phyloP scores from a whole-genome alignment of 2,113 vertebrate genomes.

The Aramus guarauna region DNA sequence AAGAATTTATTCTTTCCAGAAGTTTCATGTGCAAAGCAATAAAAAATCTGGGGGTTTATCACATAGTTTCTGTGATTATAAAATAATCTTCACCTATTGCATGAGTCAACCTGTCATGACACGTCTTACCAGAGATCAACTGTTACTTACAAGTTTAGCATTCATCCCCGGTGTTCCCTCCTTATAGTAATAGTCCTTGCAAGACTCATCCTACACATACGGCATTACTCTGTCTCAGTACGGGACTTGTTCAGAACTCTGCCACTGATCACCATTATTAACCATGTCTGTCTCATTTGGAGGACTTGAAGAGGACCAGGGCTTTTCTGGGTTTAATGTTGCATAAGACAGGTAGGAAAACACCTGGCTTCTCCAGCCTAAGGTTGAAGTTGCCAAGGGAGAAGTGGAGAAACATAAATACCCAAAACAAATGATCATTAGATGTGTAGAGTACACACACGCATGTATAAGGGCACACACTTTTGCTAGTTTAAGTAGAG shows the following conservation, averaged over 20 bases:
- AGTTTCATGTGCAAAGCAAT: background rate
- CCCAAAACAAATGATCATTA: background rate
- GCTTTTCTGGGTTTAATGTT: background rate
- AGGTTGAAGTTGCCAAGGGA: background rate
- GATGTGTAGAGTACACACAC: background rate
- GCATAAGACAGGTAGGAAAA: background rate
- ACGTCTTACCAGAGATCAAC: background rate
- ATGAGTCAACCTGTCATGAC: background rate
- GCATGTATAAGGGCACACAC: background rate
- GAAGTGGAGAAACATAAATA: background rate
- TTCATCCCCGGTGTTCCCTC: background rate
- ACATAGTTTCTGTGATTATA: background rate
- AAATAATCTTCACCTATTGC: background rate
- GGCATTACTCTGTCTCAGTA: background rate
- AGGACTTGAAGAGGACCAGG: background rate
- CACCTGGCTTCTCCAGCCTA: background rate
- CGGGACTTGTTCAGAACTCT: background rate
- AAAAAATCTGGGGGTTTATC: background rate
- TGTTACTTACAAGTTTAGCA: background rate
- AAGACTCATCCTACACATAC: accelerated
- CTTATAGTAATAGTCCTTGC: background rate
- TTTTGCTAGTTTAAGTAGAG: background rate
- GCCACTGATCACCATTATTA: background rate
- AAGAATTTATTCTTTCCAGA: background rate
- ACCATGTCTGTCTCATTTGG: accelerated